Evolutionary conservation across 2,113 vertebrate species (phyloP).

Genomic region (Paramisgurnus dabryanus): DNA sequence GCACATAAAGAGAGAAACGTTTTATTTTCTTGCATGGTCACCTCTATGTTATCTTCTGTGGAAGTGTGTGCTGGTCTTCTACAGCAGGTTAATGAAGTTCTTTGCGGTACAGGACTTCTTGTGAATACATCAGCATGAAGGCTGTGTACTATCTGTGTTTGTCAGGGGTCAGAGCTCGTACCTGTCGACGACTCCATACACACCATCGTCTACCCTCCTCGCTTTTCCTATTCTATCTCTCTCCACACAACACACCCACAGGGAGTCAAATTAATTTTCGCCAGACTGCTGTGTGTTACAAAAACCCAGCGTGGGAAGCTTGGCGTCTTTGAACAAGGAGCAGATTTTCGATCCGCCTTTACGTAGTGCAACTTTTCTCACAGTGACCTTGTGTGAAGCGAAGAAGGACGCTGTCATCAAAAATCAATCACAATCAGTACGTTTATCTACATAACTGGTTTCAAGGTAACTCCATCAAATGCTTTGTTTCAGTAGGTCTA

Average conservation of each 20-base stretch:
- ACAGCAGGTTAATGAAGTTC: conserved; percentile 46
- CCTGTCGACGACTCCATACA: conserved; percentile 6
- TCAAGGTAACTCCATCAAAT: conserved; percentile 30
- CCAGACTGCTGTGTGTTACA: conserved; percentile 48
- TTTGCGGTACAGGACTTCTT: conserved; percentile 27
- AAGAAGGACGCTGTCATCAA: conserved; percentile 2
- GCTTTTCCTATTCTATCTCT: not conserved
- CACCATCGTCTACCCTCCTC: not conserved
- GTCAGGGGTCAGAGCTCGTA: conserved; percentile 19
- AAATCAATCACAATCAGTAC: conserved; percentile 36
- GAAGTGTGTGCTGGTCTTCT: conserved; percentile 3
- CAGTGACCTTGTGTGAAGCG: conserved; percentile 30
- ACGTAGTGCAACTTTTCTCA: conserved; percentile 14
- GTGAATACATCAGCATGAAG: conserved; percentile 40
- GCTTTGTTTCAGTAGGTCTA: not conserved
- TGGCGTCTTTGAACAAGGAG: conserved; percentile 28
- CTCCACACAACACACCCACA: conserved; percentile 34
- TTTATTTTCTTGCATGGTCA: conserved; percentile 1
- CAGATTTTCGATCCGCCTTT: conserved; percentile 23
- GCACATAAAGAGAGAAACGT: conserved; percentile 16
- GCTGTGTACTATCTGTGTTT: conserved; percentile 41
- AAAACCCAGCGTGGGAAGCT: conserved; percentile 28
- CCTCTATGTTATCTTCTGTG: conserved; percentile 39
- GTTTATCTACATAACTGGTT: conserved; percentile 21
- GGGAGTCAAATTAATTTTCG: conserved; percentile 49